Percentiles rank a stretch among this genome's conserved stretches.
Conservation (phyloP, 2,113 vertebrate genomes). For the Hassar affinis region DNA sequence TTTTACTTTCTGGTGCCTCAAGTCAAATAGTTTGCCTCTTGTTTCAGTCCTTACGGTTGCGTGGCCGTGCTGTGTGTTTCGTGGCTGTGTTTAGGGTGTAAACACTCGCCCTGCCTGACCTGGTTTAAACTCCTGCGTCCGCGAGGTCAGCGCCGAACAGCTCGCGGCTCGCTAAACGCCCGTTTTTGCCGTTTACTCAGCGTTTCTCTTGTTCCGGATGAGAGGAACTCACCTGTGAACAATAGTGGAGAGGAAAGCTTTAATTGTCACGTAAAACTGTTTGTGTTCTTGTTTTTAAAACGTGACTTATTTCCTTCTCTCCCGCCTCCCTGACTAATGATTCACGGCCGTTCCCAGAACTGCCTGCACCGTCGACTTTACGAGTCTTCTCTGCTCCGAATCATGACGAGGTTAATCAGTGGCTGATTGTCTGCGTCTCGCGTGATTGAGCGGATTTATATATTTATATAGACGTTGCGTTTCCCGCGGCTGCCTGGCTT, state of each 20-base stretch:
- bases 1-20: not conserved
- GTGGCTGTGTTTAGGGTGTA: not conserved
- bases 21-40: not conserved
- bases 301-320: slow-evolving; percentile 12
- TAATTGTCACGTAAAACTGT: slow-evolving; percentile 12
- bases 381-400: not conserved
- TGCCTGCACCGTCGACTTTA: slow-evolving; percentile 26
- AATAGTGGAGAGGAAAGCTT: not conserved
- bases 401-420: slow-evolving; percentile 24
- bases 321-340: not conserved
- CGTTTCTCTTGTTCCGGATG: not conserved
- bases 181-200: not conserved
- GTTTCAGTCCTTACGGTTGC: not conserved
- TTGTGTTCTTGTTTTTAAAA: not conserved
- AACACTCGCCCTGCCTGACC: not conserved
- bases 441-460: slow-evolving; percentile 11
- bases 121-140: not conserved
- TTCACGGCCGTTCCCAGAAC: slow-evolving; percentile 31
- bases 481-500: not conserved
- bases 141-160: no score
- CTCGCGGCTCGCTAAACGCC: not conserved
- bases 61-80: not conserved
- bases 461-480: not conserved
- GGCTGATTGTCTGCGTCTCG: slow-evolving; percentile 21
- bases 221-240: not conserved